Conservation (phyloP, 2,888 invertebrate species). For the Dryadula phaetusa region DNA sequence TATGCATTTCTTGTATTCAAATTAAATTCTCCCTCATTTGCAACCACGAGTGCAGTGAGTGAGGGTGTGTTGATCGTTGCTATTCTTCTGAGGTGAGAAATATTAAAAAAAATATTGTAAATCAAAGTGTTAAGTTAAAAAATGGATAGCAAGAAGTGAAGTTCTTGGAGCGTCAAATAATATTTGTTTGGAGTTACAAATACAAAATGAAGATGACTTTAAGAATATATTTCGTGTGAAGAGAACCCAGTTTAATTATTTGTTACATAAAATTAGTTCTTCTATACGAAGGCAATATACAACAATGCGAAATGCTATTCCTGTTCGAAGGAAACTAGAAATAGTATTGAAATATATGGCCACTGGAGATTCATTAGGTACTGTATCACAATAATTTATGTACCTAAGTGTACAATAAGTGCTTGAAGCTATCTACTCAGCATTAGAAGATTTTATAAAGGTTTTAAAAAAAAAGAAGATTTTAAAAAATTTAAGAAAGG, state of each 20-base stretch:
- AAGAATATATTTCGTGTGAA: slow-evolving; percentile 2
- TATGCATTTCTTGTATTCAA: slow-evolving; percentile 1
- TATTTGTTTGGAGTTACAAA: background rate
- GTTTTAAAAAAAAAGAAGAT: too few relatives aligned
- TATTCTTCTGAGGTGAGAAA: background rate
- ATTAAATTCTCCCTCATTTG: background rate
- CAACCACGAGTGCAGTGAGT: slow-evolving; percentile 1
- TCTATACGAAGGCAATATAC: background rate
- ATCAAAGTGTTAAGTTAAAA: background rate
- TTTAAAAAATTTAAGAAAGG: too few relatives aligned
- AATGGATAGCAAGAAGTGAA: slow-evolving; percentile 33
- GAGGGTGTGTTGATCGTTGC: slow-evolving; percentile 1
- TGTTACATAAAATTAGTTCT: slow-evolving; percentile 4
- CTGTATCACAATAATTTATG: too few relatives aligned
- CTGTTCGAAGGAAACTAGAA: slow-evolving; percentile 2
- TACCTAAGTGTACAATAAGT: too few relatives aligned
- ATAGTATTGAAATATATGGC: too few relatives aligned
- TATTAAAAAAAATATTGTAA: background rate
- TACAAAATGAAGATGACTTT: slow-evolving; percentile 2
- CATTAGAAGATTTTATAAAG: too few relatives aligned
- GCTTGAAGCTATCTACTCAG: too few relatives aligned
- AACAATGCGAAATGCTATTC: slow-evolving; percentile 4
- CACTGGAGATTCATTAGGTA: too few relatives aligned
- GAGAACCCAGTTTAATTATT: slow-evolving; percentile 2
- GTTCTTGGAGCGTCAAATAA: slow-evolving; percentile 37